phyloP scores from a whole-genome alignment of 1,140 invertebrate genomes.

The Hylyphantes graminicola region DNA sequence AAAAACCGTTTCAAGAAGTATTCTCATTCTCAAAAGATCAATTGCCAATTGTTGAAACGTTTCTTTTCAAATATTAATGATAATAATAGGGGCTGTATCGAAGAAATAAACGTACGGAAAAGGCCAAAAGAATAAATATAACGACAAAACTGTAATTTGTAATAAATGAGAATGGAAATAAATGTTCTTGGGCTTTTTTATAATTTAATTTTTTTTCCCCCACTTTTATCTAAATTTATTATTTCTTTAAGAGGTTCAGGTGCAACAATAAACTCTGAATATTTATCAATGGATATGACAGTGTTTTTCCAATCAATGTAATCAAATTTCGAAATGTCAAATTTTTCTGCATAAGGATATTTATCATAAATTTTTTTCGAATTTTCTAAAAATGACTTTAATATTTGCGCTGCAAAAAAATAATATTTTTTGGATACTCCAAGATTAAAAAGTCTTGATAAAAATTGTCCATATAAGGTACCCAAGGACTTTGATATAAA shows the following conservation, averaged over 20 bases:
- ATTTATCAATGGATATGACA: slow-evolving; percentile 1
- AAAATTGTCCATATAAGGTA: slow-evolving; percentile 2
- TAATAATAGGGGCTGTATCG: neutral
- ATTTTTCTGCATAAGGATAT: slow-evolving; percentile 38
- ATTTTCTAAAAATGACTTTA: slow-evolving; percentile 2
- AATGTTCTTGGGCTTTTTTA: neutral
- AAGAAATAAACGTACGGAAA: neutral
- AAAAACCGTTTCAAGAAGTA: neutral
- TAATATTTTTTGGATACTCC: slow-evolving; percentile 4
- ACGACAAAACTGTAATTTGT: neutral
- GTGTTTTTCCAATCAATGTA: slow-evolving; percentile 19
- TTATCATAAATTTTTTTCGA: slow-evolving; percentile 11
- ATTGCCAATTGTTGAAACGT: neutral
- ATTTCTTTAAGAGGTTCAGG: slow-evolving; percentile 8
- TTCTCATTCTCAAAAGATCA: neutral
- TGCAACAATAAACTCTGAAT: neutral
- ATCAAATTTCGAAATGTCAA: neutral
- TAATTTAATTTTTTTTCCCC: too few species aligned
- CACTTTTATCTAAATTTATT: slow-evolving; percentile 1
- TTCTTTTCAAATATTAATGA: neutral
- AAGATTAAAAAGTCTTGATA: neutral
- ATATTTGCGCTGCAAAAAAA: slow-evolving; percentile 11
- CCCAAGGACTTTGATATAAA: slow-evolving; percentile 20
- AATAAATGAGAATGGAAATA: neutral
- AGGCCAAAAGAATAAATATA: neutral